phyloP scores from a whole-genome alignment of 2,113 vertebrate genomes.

The Serinus canaria region DNA sequence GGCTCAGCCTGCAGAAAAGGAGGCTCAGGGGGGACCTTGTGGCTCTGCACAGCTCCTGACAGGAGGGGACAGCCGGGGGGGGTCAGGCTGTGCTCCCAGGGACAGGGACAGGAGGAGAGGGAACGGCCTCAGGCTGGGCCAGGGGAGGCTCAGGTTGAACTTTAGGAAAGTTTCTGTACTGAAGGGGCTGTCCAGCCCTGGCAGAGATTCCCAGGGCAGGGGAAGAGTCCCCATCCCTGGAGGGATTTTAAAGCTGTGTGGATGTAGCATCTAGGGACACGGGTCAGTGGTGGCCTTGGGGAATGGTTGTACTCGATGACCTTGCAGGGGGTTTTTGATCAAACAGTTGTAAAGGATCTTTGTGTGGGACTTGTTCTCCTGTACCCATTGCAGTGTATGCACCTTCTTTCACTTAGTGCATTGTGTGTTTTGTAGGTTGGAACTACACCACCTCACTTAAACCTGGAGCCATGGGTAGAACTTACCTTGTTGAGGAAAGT shows the following conservation, averaged over 20 bases:
- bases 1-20: not conserved
- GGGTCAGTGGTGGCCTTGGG: too few relatives aligned
- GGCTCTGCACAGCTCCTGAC: not conserved
- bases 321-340: not conserved
- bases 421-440: not conserved
- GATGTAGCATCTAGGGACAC: not conserved
- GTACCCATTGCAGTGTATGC: rapidly evolving
- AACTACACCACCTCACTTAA: not conserved
- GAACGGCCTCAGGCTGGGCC: rapidly evolving
- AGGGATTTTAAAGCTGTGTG: not conserved
- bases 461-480: constrained; percentile 73
- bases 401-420: not conserved
- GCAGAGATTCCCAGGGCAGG: not conserved
- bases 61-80: rapidly evolving
- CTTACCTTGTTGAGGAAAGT: constrained; percentile 75
- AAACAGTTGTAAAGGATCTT: not conserved
- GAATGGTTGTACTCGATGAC: rapidly evolving
- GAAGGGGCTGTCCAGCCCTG: not conserved
- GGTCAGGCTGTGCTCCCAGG: not conserved
- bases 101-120: not conserved
- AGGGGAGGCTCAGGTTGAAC: rapidly evolving
- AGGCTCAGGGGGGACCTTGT: not conserved
- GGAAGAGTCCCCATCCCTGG: not conserved
- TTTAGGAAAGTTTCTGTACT: not conserved
- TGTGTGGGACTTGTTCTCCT: not conserved